These are phyloP conservation scores for Eupsilia transversa DNA, from an alignment of 2,888 invertebrate species.

Conservation along the genomic window DNA sequence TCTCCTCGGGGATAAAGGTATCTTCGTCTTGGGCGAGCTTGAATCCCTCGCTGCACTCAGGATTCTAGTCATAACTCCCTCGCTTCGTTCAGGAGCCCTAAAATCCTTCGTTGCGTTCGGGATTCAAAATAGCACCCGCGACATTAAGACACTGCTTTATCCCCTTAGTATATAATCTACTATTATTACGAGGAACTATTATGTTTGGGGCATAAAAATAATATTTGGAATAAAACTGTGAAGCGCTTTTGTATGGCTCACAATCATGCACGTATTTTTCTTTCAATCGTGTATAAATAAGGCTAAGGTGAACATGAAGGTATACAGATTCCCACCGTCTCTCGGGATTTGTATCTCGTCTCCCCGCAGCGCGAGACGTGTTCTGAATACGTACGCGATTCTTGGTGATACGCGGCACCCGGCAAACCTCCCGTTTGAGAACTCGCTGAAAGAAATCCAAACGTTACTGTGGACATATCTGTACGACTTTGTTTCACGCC, in stretches of 20 bases:
- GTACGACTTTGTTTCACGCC: slow-evolving; percentile 42
- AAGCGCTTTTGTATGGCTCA: slow-evolving; percentile 70
- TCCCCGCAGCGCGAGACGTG: slow-evolving; percentile 85
- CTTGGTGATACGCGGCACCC: slow-evolving; percentile 71
- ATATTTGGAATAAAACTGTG: slow-evolving; percentile 41
- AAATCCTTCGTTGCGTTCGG: too few relatives aligned
- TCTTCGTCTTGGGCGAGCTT: too few relatives aligned
- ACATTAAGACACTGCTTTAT: too few relatives aligned
- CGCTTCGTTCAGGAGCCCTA: too few relatives aligned
- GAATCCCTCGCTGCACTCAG: too few relatives aligned
- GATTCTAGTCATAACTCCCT: too few relatives aligned
- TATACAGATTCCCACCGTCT: slow-evolving; percentile 85
- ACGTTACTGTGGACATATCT: slow-evolving; percentile 54
- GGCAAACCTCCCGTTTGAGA: slow-evolving; percentile 61
- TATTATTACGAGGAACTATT: slow-evolving; percentile 5
- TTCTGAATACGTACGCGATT: slow-evolving; percentile 78
- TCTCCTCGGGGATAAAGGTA: too few relatives aligned
- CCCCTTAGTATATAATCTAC: too few relatives aligned
- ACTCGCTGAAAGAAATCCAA: slow-evolving; percentile 66
- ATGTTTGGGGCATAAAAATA: slow-evolving; percentile 7
- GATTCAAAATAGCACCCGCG: too few relatives aligned
- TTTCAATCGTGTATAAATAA: slow-evolving; percentile 85
- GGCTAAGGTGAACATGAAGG: slow-evolving; percentile 81
- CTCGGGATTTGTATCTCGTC: slow-evolving; percentile 87
- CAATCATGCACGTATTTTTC: slow-evolving; percentile 81